Conservation (phyloP, 64 coral and sea anemone species). For the Porites lutea region DNA sequence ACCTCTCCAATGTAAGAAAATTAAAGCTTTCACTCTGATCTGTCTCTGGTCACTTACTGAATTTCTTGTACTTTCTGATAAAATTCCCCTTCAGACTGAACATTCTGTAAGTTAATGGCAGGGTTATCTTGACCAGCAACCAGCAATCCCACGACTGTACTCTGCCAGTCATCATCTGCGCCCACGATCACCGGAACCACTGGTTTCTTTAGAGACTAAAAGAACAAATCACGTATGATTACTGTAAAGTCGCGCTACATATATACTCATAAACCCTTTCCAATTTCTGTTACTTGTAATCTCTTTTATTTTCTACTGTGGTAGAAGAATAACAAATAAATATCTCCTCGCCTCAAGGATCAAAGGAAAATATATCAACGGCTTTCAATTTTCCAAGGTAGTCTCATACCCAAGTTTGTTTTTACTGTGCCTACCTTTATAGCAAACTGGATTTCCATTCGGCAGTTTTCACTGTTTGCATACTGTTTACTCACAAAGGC, state of each 20-base stretch:
- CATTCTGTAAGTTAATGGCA: conserved; percentile 75
- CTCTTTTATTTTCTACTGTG: no score
- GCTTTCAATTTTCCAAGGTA: no score
- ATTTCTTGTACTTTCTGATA: conserved; percentile 61
- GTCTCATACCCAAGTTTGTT: no score
- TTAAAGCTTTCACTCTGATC: no score
- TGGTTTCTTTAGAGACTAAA: conserved; percentile 88
- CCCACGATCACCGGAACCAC: conserved; percentile 93
- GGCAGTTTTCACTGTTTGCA: conserved; percentile 88
- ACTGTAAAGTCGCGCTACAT: not conserved
- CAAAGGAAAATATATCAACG: no score
- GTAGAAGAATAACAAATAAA: no score
- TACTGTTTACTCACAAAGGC: conserved; percentile 95
- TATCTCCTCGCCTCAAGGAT: no score
- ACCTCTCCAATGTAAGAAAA: no score
- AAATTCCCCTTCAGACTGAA: conserved; percentile 48
- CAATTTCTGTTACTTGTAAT: no score
- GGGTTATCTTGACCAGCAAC: conserved; percentile 81
- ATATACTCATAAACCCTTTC: no score
- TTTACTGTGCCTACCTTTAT: conserved; percentile 61
- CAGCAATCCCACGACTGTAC: conserved; percentile 85
- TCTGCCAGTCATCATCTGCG: conserved; percentile 77
- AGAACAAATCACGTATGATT: not conserved
- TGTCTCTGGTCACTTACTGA: conserved; percentile 58
- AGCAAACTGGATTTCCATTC: conserved; percentile 96